Evolutionary conservation across 2,888 invertebrate species (phyloP), one percentile per base, ranked within the genome.

Genomic region (Pseudanteris insignis): DNA sequence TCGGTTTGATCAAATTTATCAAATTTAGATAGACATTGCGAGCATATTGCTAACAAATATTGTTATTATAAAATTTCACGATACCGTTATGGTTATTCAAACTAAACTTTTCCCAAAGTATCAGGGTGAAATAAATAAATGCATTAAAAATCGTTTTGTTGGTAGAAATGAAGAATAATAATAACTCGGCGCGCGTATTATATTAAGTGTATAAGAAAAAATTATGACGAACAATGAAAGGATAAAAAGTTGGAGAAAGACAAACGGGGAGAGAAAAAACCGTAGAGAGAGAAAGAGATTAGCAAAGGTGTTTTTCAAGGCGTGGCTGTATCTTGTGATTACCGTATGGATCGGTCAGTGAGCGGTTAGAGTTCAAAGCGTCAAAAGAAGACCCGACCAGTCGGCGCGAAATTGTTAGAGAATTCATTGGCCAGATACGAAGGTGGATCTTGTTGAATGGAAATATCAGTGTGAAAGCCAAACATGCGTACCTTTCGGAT

Each of bases 301-400:
- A 63, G 60, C 47, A 66, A 67, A 70, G 79, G 78, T 79, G 79
- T 78, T 79, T 77, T 79, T 79, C 73, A 76, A 77, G 79, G 79
- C 79, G 79, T 78, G 79, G 79, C 76, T 70, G 73, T 70, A 69
- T 72, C 75, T 75, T 72, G 71, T 78, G 79, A 79, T 79, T 79
- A 79, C 78, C 78, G 73, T 72, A 73, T 74, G 78, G 76, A 77
- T 76, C 78, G 78, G 78, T 78, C 76, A 77, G 78, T 71, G 61
- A 57, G 78, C 79, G 79, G 79, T 78, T 78, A 79, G 77, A 78
- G 79, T 79, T 79, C 79, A 79, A 79, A 79, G 79, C 78, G 78
- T 79, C 79, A 79, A 79, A 79, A 77, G 71, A 70, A 70, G 72
- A 69, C 68, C 75, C 76, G 76, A 76, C 76, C 72, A 72, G 68